These are phyloP conservation scores for Sinocyclocheilus maitianheensis DNA, from an alignment of 2,113 vertebrate genomes.

Conservation along the genomic window DNA sequence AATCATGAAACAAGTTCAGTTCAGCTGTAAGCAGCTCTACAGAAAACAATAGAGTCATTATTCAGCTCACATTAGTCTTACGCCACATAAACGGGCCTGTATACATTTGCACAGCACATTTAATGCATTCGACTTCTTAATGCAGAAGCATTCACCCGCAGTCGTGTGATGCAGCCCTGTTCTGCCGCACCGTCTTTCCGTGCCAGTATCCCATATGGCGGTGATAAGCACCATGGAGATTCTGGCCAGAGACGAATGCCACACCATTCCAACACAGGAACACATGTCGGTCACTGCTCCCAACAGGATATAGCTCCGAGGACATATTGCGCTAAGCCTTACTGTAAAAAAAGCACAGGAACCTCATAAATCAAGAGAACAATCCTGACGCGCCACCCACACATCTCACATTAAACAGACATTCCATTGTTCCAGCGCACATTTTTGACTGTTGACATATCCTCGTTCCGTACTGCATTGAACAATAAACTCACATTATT, in stretches of 20 bases:
- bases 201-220: slow-evolving; percentile 70
- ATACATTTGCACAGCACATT: neutral
- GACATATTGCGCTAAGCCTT: slow-evolving; percentile 55
- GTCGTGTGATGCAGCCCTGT: slow-evolving; percentile 26
- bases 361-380: slow-evolving; percentile 57
- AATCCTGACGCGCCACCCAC: slow-evolving; percentile 57
- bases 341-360: slow-evolving; percentile 55
- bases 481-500: slow-evolving; percentile 54
- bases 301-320: slow-evolving; percentile 55
- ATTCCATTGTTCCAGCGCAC: slow-evolving; percentile 51
- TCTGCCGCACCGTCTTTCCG: slow-evolving; percentile 55
- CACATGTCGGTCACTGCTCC: slow-evolving; percentile 58
- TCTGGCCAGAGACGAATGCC: slow-evolving; percentile 51
- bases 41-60: neutral
- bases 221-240: slow-evolving; percentile 62
- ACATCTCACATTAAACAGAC: slow-evolving; percentile 54
- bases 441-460: slow-evolving; percentile 53
- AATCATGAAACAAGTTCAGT: neutral
- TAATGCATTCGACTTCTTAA: slow-evolving; percentile 37
- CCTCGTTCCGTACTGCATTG: slow-evolving; percentile 38
- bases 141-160: slow-evolving; percentile 64
- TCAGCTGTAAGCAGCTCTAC: neutral
- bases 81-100: neutral
- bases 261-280: slow-evolving; percentile 62
- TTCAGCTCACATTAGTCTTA: neutral